Evolutionary conservation across 1,140 invertebrate species (phyloP).

Genomic region (Caenorhabditis remanei): DNA sequence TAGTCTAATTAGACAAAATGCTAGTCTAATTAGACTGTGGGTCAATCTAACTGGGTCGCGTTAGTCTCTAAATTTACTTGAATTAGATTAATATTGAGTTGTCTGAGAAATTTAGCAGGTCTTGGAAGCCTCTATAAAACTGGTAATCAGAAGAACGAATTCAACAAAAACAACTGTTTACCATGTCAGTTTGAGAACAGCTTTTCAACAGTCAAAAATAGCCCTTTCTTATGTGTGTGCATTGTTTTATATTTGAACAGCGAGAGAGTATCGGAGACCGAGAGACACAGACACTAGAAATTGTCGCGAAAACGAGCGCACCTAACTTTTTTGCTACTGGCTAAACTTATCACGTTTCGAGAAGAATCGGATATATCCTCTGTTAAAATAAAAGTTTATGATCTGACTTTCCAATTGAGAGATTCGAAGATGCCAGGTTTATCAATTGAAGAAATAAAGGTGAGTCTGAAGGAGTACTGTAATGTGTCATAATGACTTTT

Average conservation of each 20-base stretch:
- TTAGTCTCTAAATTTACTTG: no score
- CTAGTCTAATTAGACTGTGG: no score
- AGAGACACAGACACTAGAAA: not conserved
- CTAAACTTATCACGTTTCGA: constrained; percentile 24
- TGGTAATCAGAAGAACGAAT: no score
- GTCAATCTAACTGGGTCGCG: no score
- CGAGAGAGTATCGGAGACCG: not conserved
- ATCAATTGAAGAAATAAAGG: not conserved
- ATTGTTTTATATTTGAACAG: constrained; percentile 55
- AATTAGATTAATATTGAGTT: no score
- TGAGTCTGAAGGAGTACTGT: no score
- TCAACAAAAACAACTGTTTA: no score
- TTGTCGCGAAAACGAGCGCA: constrained; percentile 25
- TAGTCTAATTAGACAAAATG: no score
- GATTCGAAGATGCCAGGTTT: not conserved
- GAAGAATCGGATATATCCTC: not conserved
- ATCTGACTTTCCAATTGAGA: not conserved
- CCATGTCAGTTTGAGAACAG: no score
- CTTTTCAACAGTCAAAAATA: constrained; percentile 27
- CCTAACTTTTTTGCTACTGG: constrained; percentile 28
- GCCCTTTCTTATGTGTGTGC: constrained; percentile 21
- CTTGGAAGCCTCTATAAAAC: no score
- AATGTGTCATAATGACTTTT: no score
- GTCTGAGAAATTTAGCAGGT: no score
- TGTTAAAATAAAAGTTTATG: not conserved